Conservation (phyloP, 2,113 vertebrate species). For the Myotis brandtii region DNA sequence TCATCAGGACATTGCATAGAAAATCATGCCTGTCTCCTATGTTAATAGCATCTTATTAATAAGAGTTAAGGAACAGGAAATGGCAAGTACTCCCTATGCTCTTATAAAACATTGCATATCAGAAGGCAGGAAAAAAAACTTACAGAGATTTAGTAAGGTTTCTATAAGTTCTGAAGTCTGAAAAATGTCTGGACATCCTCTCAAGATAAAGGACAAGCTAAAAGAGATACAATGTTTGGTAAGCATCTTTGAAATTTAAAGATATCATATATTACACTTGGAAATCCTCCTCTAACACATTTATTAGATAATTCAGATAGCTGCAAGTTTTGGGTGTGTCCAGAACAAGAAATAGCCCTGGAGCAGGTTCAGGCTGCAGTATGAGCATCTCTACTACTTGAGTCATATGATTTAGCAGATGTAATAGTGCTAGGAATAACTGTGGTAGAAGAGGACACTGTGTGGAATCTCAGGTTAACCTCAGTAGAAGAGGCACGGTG, state of each 20-base stretch:
- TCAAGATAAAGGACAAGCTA: neutral
- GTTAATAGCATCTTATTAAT: neutral
- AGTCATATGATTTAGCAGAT: neutral
- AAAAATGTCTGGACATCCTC: neutral
- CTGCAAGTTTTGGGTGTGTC: neutral
- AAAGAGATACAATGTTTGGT: neutral
- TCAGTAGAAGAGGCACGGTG: neutral
- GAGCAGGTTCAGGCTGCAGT: neutral
- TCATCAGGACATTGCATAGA: neutral
- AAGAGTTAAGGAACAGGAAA: neutral
- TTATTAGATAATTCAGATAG: constrained; percentile 27
- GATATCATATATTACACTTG: neutral
- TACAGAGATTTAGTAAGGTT: neutral
- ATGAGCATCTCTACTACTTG: neutral
- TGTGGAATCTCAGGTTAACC: neutral
- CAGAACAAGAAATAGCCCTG: neutral
- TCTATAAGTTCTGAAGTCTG: neutral
- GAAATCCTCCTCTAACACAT: neutral
- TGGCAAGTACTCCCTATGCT: neutral
- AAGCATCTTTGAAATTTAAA: neutral
- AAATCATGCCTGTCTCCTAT: neutral
- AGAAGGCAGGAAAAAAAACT: neutral
- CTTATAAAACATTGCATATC: neutral
- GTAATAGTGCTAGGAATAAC: neutral
- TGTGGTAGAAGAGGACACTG: neutral